phyloP scores from a whole-genome alignment of 2,888 invertebrate genomes.

The Temnothorax unifasciatus region DNA sequence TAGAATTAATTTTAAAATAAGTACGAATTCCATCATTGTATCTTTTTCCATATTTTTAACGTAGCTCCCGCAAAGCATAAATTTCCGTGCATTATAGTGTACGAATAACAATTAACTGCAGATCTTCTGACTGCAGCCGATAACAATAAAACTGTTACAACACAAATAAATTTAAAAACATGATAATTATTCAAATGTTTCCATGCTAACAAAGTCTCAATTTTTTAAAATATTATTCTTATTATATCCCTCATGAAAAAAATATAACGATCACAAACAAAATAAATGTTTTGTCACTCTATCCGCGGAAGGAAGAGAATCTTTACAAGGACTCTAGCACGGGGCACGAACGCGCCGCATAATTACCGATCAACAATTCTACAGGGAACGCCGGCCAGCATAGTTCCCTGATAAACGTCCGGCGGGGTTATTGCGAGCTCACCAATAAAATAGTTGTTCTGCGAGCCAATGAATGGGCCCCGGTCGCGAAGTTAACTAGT shows the following conservation, averaged over 20 bases:
- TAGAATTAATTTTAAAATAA: constrained; percentile 40
- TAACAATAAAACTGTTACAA: not conserved
- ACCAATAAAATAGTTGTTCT: constrained; percentile 77
- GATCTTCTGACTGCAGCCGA: not conserved
- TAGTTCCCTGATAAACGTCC: constrained; percentile 74
- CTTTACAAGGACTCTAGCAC: not conserved
- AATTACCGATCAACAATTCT: constrained; percentile 55
- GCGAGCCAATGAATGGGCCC: constrained; percentile 72
- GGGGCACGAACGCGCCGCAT: not conserved
- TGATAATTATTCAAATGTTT: not conserved
- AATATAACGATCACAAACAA: not conserved
- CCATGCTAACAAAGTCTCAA: not conserved
- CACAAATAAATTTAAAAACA: constrained; percentile 5
- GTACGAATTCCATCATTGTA: constrained; percentile 19
- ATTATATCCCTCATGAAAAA: not conserved
- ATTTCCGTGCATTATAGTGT: not conserved
- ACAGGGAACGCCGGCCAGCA: constrained; percentile 62
- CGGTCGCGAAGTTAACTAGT: constrained; percentile 76
- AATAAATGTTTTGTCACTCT: not conserved
- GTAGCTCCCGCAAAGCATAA: not conserved
- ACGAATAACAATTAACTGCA: constrained; percentile 2
- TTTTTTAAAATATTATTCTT: not conserved
- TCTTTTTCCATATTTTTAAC: constrained; percentile 30
- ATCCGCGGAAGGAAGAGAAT: not conserved
- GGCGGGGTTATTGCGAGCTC: constrained; percentile 71